Conservation (phyloP, 2,888 invertebrate species). For the Stictocephala bisonia region DNA sequence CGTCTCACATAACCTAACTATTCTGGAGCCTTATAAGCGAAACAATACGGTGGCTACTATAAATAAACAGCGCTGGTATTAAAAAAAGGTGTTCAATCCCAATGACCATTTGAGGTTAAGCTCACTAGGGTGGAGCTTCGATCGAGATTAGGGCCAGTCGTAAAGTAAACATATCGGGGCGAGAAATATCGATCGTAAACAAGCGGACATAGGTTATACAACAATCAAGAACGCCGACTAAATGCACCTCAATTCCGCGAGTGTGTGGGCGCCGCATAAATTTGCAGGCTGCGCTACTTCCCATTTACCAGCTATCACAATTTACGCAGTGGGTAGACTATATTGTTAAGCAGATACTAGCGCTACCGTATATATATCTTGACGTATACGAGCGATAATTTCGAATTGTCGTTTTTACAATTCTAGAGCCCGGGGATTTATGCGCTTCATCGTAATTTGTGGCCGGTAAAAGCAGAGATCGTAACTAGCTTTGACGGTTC, state of each 20-base stretch:
- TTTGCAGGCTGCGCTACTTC: background rate
- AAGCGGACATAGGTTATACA: constrained; percentile 14
- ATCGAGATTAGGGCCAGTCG: constrained; percentile 24
- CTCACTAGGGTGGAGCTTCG: too few relatives aligned
- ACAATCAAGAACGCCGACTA: constrained; percentile 12
- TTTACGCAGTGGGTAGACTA: too few relatives aligned
- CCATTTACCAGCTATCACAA: background rate
- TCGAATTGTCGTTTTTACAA: too few relatives aligned
- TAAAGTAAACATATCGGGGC: constrained; percentile 6
- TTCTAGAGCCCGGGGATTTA: too few relatives aligned
- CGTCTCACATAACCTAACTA: background rate
- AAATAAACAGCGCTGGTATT: constrained; percentile 5
- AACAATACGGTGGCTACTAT: background rate
- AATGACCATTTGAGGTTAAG: background rate
- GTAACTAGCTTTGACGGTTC: too few relatives aligned
- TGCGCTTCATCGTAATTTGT: too few relatives aligned
- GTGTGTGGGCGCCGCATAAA: constrained; percentile 30
- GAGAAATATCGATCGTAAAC: constrained; percentile 36
- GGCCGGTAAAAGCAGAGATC: too few relatives aligned
- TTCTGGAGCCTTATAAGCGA: constrained; percentile 30
- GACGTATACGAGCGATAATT: too few relatives aligned
- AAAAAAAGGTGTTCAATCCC: background rate
- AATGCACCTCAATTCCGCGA: background rate
- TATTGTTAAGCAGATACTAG: too few relatives aligned
- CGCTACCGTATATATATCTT: too few relatives aligned